Evolutionary conservation across 2,113 vertebrate genomes (phyloP).

Genomic region (Theristicus caerulescens): DNA sequence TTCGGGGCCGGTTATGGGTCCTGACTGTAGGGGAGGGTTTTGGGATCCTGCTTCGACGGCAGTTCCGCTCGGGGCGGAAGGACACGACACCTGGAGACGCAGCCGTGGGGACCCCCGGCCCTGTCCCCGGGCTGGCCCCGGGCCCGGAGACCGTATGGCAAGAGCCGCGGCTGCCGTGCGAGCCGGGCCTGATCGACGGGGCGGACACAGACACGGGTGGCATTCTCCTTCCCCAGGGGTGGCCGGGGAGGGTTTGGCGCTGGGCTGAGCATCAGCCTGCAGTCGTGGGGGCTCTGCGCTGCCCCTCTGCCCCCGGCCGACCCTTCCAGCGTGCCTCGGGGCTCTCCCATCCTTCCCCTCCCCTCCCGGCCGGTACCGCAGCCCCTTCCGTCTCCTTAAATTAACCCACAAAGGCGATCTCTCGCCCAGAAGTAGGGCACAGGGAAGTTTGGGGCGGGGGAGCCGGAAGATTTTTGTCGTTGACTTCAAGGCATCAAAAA

Average conservation of each 20-base stretch:
- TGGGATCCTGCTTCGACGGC: not conserved
- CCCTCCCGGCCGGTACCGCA: not conserved
- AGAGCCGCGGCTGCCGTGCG: not conserved
- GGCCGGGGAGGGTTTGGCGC: too few relatives aligned
- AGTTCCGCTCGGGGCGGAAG: not conserved
- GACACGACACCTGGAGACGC: not conserved
- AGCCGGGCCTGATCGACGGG: not conserved
- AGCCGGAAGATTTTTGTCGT: not conserved
- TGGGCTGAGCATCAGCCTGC: not conserved
- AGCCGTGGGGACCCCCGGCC: not conserved
- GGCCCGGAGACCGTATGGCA: not conserved
- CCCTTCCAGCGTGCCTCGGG: not conserved
- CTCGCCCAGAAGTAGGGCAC: not conserved
- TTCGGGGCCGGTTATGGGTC: too few relatives aligned
- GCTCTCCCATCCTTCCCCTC: not conserved
- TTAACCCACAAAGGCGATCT: not conserved
- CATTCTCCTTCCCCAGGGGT: not conserved
- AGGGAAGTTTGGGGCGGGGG: not conserved
- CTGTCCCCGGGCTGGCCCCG: not conserved
- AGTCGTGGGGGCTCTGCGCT: not conserved
- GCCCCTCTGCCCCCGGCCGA: not conserved
- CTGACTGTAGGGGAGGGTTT: rapidly evolving
- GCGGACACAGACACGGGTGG: rapidly evolving
- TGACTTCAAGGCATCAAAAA: not conserved
- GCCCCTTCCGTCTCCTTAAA: not conserved